Base-by-base conservation (phyloP, 2,888 invertebrate genomes). In the Scaptodrosophila latifasciaeformis region DNA sequence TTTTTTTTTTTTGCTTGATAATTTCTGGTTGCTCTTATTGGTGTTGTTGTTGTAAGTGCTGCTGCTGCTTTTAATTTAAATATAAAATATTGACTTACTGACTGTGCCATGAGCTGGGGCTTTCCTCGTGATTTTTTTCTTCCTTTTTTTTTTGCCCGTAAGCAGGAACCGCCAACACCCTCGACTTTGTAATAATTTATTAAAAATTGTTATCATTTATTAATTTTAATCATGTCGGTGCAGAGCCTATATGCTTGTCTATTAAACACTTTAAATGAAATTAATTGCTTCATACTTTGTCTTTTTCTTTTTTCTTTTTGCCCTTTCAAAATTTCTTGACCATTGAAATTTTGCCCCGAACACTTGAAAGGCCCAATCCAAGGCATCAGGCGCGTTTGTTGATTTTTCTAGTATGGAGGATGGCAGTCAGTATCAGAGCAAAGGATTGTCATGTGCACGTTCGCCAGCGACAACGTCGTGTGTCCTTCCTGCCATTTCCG, bases 401-500 rank as follows among this genome's bases (percentile, higher is more conserved):
- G n/a, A n/a, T n/a, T n/a, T n/a, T n/a, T n/a, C n/a, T n/a, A n/a
- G n/a, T n/a, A n/a, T n/a, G n/a, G n/a, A n/a, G n/a, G n/a, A n/a
- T n/a, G n/a, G n/a, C n/a, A n/a, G n/a, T n/a, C n/a, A n/a, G n/a
- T n/a, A n/a, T n/a, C n/a, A n/a, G n/a, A n/a, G n/a, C n/a, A n/a
- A n/a, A n/a, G n/a, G n/a, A n/a, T n/a, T n/a, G 21, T 12, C 27
- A 31, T 35, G 48, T 52, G 18, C 35, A 39, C 53, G 42, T 48
- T 47, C 43, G 42, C 13, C 17, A 30, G 15, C 40, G 29, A 34
- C 42, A 50, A 40, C 39, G 40, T n/a, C n/a, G n/a, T n/a, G n/a
- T n/a, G 30, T 63, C 46, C 59, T 63, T 54, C 59, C 48, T 63
- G 60, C 52, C 62, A 60, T 70, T 69, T 69, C 70, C 67, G 60